Base-by-base conservation (phyloP, 2,888 invertebrate genomes). In the Oligia fasciuncula region DNA sequence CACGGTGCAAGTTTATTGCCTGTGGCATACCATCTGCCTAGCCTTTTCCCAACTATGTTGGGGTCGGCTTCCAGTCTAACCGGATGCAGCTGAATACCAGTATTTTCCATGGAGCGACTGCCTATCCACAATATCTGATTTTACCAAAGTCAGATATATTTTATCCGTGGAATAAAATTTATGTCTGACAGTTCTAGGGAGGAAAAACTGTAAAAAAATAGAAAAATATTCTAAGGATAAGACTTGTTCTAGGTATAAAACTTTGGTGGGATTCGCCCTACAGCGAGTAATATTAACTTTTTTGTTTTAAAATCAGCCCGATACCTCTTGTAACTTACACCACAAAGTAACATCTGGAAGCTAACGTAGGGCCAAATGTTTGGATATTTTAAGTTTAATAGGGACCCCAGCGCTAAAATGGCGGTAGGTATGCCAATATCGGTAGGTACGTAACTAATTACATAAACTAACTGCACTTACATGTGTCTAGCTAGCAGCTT, bases 311-410 rank as follows among this genome's bases (percentile, higher is more conserved):
- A 13, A 23, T 6, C 19, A 23, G 2, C 66, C 70, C n/a, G 54
- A 72, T 40, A 35, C n/a, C 11, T 43, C 63, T 46, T 2, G 49
- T 87, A 3, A 73, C 85, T 87, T 88, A 73, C 19, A 79, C 90
- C 90, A 84, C 87, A 79, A 79, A 78, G 89, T 87, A 93, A 92
- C 92, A 93, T 91, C 92, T 93, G 93, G 91, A 87, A 91, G 89
- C 87, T 90, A 89, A 91, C 91, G 92, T 92, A 93, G 91, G 92
- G 91, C 91, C 90, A 89, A 93, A 93, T 92, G 92, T 92, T 92
- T 91, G 91, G 89, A 93, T 93, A 92, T 93, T 93, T 93, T 92
- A 94, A 93, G 91, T 94, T 94, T 93, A 93, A 92, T 92, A 90
- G 91, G 92, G 91, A 87, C 90, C 92, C 90, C 78, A 85, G 81